Evolutionary conservation across 2,113 vertebrate species (phyloP).

Genomic region (Chloroceryle aenea): DNA sequence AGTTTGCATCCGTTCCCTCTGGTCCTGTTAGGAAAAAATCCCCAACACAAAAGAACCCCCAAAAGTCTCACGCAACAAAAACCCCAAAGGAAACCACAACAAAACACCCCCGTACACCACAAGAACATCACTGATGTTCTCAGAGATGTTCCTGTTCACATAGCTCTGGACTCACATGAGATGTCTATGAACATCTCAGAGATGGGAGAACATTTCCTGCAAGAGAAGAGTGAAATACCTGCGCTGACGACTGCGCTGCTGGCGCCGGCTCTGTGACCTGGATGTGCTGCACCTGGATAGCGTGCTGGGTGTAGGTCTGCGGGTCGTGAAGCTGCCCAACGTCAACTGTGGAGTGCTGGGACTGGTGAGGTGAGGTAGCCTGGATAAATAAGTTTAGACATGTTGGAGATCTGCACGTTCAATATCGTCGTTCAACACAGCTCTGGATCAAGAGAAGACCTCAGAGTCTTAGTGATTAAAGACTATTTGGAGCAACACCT

Average conservation of each 20-base stretch:
- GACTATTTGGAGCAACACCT: neutral
- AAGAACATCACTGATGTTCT: neutral
- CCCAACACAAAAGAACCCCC: too few relatives aligned
- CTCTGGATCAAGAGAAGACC: neutral
- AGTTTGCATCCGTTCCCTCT: too few relatives aligned
- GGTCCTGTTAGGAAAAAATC: fast-evolving
- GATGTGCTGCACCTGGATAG: constrained; percentile 98
- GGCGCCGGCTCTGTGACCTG: constrained; percentile 87
- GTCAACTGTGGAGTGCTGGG: constrained; percentile 93
- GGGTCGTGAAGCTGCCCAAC: constrained; percentile 94
- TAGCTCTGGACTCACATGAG: too few relatives aligned
- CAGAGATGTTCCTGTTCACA: neutral
- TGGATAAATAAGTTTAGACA: constrained; percentile 23
- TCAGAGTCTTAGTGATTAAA: neutral
- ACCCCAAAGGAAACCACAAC: neutral
- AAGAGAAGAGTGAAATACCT: constrained; percentile 75
- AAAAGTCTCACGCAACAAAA: neutral
- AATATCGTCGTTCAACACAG: neutral
- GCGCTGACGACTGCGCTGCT: constrained; percentile 72
- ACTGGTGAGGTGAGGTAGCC: constrained; percentile 91
- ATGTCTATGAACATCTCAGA: too few relatives aligned
- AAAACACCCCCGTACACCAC: neutral
- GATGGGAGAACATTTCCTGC: neutral
- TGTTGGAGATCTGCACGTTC: neutral
- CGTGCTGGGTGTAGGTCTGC: constrained; percentile 92